Percentiles rank a stretch among this genome's conserved stretches.
Evolutionary conservation across 1,140 invertebrate genomes (phyloP).

Genomic region (Bombus superbus): DNA sequence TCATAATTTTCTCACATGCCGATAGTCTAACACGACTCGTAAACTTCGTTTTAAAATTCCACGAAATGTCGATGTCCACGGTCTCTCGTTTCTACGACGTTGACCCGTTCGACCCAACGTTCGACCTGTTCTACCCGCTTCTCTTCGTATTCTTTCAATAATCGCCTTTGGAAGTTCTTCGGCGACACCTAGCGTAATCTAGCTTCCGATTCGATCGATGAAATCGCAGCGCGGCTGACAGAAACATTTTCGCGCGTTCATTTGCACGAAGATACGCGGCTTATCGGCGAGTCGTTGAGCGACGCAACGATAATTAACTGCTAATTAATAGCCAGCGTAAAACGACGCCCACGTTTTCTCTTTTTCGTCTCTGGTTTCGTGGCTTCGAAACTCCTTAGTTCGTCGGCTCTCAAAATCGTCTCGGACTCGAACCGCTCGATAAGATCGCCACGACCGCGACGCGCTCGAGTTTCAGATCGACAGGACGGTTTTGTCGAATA

Average conservation of each 20-base stretch:
- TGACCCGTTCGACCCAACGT: background rate
- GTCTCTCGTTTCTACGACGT: background rate
- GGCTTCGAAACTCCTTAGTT: background rate
- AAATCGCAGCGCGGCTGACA: background rate
- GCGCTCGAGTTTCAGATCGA: constrained; percentile 50
- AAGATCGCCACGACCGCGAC: constrained; percentile 49
- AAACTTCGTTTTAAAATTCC: background rate
- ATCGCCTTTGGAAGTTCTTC: background rate
- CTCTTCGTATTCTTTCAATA: background rate
- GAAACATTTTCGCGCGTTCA: background rate
- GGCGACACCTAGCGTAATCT: background rate
- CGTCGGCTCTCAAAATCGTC: constrained; percentile 25
- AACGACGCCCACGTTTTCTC: constrained; percentile 45
- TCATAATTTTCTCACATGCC: too few species aligned
- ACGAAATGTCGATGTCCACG: background rate
- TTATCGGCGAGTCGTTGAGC: constrained; percentile 63
- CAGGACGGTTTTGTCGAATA: constrained; percentile 50
- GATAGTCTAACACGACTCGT: too few species aligned
- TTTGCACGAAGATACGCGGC: constrained; percentile 28
- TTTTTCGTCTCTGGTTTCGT: background rate
- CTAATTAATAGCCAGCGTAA: constrained; percentile 72
- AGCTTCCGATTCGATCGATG: background rate
- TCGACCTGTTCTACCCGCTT: background rate
- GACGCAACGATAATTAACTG: constrained; percentile 70
- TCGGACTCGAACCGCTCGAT: constrained; percentile 28